Percentiles rank a stretch among this genome's conserved stretches.
Conservation (phyloP, 2,888 invertebrate species). For the Cheilosia pagana region DNA sequence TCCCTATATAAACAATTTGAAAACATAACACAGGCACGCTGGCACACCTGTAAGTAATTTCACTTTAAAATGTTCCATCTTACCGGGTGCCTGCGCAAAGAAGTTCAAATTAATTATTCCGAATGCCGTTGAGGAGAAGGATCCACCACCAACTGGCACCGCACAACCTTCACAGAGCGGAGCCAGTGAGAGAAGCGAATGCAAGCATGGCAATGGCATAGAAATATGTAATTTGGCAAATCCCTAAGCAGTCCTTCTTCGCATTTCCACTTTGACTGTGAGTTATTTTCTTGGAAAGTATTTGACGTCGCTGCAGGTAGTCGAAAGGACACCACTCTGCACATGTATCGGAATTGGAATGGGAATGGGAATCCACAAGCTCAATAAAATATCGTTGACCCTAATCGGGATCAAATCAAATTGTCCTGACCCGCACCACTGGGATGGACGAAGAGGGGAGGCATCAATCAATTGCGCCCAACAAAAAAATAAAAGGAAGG, state of each 20-base stretch:
- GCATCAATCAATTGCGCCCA: slow-evolving; percentile 41
- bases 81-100: slow-evolving; percentile 17
- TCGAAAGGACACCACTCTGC: neutral
- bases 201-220: slow-evolving; percentile 38
- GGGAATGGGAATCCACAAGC: neutral
- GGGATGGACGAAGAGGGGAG: neutral
- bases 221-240: slow-evolving; percentile 44
- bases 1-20: slow-evolving; percentile 2
- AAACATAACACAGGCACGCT: slow-evolving; percentile 24
- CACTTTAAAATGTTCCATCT: slow-evolving; percentile 42
- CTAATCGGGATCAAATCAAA: slow-evolving; percentile 57
- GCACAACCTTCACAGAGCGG: neutral
- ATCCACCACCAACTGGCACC: neutral
- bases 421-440: slow-evolving; percentile 25
- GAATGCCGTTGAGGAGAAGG: slow-evolving; percentile 42
- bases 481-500: slow-evolving; percentile 13
- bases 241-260: slow-evolving; percentile 46
- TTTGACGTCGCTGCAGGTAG: slow-evolving; percentile 14
- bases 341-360: neutral
- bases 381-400: slow-evolving; percentile 5
- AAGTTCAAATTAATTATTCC: slow-evolving; percentile 63
- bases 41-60: slow-evolving; percentile 54
- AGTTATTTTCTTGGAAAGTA: slow-evolving; percentile 18
- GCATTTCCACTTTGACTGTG: neutral
- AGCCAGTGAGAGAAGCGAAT: slow-evolving; percentile 4